A percentile compares a stretch with the other conserved stretches of the same genome.
Conservation (phyloP, 2,888 invertebrate genomes). For the Craniophora ligustri region DNA sequence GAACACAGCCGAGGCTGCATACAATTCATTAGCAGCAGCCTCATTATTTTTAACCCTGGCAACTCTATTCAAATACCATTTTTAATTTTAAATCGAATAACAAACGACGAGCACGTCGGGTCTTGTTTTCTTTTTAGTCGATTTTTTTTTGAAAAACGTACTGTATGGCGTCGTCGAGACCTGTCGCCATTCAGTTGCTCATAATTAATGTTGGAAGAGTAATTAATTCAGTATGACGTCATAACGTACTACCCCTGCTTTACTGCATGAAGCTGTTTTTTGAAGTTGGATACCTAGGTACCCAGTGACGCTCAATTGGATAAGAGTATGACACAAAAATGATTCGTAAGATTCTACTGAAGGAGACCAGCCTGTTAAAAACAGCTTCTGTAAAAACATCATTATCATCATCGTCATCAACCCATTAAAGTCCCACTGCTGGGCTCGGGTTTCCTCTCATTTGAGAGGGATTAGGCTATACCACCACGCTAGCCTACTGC, state of each 20-base stretch:
- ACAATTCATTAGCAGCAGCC: constrained; percentile 41
- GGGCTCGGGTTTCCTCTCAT: too few species aligned
- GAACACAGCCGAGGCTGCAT: constrained; percentile 29
- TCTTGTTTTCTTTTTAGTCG: constrained; percentile 31
- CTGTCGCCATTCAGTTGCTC: constrained; percentile 27
- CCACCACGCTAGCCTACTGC: too few species aligned
- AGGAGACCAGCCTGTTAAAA: too few species aligned
- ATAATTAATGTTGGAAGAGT: constrained; percentile 49
- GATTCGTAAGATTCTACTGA: too few species aligned
- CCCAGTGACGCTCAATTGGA: too few species aligned
- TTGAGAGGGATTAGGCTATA: too few species aligned
- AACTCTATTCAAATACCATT: constrained; percentile 49
- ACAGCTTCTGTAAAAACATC: too few species aligned
- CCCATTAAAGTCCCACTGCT: too few species aligned
- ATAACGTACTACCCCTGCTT: too few species aligned
- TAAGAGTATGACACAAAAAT: constrained; percentile 3
- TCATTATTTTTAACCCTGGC: constrained; percentile 56
- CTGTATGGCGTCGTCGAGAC: constrained; percentile 14
- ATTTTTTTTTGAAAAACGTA: constrained; percentile 29
- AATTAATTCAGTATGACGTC: constrained; percentile 53
- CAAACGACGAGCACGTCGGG: constrained; percentile 27
- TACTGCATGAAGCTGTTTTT: too few species aligned
- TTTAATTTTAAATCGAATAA: constrained; percentile 47
- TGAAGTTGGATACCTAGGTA: too few species aligned
- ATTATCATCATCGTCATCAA: too few species aligned